Base-by-base conservation (phyloP, 2,888 invertebrate genomes). In the Bombylius major region DNA sequence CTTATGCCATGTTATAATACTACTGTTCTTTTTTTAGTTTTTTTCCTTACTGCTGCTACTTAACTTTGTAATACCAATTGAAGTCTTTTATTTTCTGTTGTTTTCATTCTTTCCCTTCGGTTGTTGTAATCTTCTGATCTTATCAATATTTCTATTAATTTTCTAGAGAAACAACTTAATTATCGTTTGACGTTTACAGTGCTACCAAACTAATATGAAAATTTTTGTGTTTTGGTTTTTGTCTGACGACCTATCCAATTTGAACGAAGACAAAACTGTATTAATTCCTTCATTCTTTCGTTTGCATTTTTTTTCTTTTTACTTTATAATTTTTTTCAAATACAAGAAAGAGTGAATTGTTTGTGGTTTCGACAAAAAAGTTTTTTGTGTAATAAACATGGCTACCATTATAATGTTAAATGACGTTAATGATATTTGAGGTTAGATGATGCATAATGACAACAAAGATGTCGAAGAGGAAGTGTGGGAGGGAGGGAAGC, bases 131-230 rank as follows among this genome's bases (percentile, higher is more conserved):
- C 47, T 39, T 44, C 42, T 12, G 54, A 54, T 54, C 49, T 54
- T 50, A 54, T 54, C 54, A 44, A 42, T 8, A 44, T 54, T 50
- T 54, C 54, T 50, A 54, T 54, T 54, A 54, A 54, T 54, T 54
- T 44, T 45, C 54, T 33, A 49, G 33, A 36, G 50, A 54, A 54
- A 54, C 54, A 50, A 54, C 54, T 54, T 54, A 54, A 54, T 54
- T 54, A 54, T 54, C 54, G 49, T 54, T 54, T 54, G 54, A 54
- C 54, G 49, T 54, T 51, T 54, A 44, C 50, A 51, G 47, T 14
- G 47, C 34, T 54, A 49, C 54, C 34, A 54, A 12, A 11, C 47
- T 6, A 13, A 13, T 4, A 47, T 23, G 23, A 23, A 23, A 23
- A 23, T 23, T 23, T 23, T 23, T 23, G 23, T 23, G 23, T 3